Percentiles rank a stretch among this genome's conserved stretches.
These are phyloP conservation scores for Adineta ricciae DNA, from an alignment of 2,888 invertebrate genomes.

Conservation along the genomic window DNA sequence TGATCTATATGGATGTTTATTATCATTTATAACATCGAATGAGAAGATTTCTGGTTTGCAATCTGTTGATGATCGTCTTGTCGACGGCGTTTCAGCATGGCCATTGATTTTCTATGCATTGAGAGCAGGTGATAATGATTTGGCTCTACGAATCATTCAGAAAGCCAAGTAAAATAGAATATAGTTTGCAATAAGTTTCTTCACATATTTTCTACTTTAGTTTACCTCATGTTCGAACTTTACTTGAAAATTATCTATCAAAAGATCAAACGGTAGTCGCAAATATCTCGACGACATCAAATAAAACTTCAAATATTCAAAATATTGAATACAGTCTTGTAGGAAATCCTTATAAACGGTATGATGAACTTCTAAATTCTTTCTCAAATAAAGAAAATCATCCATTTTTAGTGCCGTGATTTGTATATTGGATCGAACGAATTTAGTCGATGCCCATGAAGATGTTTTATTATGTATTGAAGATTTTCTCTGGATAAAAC, in stretches of 20 bases:
- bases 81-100: slow-evolving; percentile 9
- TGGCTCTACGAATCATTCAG: background rate
- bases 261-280: background rate
- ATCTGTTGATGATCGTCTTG: slow-evolving; percentile 21
- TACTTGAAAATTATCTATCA: background rate
- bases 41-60: background rate
- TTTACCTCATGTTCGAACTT: background rate
- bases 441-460: slow-evolving; percentile 20
- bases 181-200: background rate
- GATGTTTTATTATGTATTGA: slow-evolving; percentile 18
- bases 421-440: slow-evolving; percentile 7
- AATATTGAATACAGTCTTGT: slow-evolving; percentile 19
- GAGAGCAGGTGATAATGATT: background rate
- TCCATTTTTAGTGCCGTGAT: background rate
- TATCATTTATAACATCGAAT: slow-evolving; percentile 2
- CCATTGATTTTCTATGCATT: slow-evolving; percentile 11
- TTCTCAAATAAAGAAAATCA: too few species aligned
- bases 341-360: slow-evolving; percentile 20
- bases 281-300: background rate
- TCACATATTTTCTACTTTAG: background rate
- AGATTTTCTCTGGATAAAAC: slow-evolving; percentile 21
- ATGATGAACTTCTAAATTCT: background rate
- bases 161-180: background rate
- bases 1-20: background rate
- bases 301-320: slow-evolving; percentile 3